phyloP scores from a whole-genome alignment of 2,113 vertebrate genomes.

The Charina bottae region DNA sequence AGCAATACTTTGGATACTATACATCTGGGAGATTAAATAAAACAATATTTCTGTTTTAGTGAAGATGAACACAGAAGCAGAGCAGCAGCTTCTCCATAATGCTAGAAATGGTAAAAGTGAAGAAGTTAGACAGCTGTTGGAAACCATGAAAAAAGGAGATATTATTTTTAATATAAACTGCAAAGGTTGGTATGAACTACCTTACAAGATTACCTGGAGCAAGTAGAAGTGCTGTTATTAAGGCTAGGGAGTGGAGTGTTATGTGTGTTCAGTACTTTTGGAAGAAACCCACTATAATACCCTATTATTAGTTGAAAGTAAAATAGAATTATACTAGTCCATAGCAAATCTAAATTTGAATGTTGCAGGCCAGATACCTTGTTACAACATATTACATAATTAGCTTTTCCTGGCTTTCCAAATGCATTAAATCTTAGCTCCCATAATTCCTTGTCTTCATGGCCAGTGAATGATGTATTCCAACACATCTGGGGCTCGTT shows the following conservation, averaged over 20 bases:
- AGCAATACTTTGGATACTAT: background rate
- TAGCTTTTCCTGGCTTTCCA: background rate
- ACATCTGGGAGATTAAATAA: constrained; percentile 6
- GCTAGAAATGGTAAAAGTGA: constrained; percentile 89
- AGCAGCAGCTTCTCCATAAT: constrained; percentile 87
- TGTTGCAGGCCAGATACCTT: background rate
- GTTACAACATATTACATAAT: background rate
- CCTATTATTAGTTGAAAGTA: background rate
- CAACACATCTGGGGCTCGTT: background rate
- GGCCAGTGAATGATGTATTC: background rate
- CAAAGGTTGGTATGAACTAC: constrained; percentile 81
- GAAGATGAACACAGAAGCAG: constrained; percentile 81
- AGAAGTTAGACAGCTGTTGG: constrained; percentile 82
- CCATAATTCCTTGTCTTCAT: background rate
- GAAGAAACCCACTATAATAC: background rate
- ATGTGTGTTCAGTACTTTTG: background rate
- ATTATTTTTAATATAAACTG: constrained; percentile 88
- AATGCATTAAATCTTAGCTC: background rate
- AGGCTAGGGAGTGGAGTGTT: background rate
- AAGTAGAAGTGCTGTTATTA: background rate
- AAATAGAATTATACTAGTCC: background rate
- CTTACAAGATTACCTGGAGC: background rate
- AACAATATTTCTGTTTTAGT: background rate
- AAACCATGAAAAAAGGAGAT: constrained; percentile 75
- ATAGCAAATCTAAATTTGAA: background rate